These are phyloP conservation scores for Pangasius mekongensis DNA, from an alignment of 2,797 vertebrate species.

Conservation along the genomic window DNA sequence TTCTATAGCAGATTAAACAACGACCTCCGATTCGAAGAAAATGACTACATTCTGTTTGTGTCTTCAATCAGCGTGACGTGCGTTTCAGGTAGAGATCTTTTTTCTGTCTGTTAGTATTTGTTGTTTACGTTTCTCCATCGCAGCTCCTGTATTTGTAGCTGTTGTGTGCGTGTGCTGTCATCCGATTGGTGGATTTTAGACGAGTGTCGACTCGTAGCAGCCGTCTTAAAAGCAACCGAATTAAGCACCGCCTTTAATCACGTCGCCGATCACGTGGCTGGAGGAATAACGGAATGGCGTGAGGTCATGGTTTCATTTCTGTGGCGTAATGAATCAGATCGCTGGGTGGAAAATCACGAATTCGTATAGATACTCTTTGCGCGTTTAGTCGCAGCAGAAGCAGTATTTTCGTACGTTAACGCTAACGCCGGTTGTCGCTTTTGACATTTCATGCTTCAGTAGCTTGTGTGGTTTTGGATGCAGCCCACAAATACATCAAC, in stretches of 20 bases:
- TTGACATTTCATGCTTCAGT: slow-evolving; percentile 25
- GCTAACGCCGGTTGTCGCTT: slow-evolving; percentile 1
- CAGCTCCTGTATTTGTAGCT: no score
- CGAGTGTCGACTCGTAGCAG: not conserved
- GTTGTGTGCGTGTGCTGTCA: not conserved
- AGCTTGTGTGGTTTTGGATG: slow-evolving; percentile 19
- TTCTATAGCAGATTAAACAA: not conserved
- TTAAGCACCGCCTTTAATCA: not conserved
- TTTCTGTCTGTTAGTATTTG: no score
- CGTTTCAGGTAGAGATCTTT: no score
- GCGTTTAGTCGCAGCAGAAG: not conserved
- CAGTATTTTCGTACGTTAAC: not conserved
- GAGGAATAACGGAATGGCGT: not conserved
- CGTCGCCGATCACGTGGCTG: not conserved
- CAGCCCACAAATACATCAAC: slow-evolving; percentile 31
- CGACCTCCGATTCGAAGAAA: not conserved
- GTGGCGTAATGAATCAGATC: not conserved
- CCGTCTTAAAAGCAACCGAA: not conserved
- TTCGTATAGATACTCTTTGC: not conserved
- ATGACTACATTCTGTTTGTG: not conserved
- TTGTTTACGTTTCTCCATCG: not conserved
- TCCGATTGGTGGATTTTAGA: not conserved
- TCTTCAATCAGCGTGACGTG: not conserved
- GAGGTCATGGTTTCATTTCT: not conserved
- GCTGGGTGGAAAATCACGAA: not conserved